phyloP scores from a whole-genome alignment of 1,140 invertebrate genomes.

The Drosophila kurseongensis region DNA sequence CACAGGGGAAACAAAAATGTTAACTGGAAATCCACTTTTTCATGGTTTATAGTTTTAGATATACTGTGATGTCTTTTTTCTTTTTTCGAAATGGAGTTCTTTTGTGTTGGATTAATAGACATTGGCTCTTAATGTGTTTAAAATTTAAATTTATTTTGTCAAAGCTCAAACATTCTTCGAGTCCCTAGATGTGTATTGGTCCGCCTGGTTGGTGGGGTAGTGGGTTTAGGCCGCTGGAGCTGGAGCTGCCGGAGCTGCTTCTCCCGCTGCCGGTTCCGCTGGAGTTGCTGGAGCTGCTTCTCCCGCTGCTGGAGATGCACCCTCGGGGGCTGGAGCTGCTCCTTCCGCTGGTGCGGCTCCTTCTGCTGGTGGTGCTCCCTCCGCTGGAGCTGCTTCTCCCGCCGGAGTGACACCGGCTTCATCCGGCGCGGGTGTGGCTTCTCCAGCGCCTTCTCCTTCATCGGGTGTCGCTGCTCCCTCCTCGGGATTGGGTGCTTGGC shows the following conservation, averaged over 20 bases:
- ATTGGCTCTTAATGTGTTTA: constrained; percentile 1
- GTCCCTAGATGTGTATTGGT: constrained; percentile 11
- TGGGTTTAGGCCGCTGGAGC: neutral
- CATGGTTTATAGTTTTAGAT: neutral
- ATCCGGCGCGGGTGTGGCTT: neutral
- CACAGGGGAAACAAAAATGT: neutral
- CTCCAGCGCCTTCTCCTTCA: neutral
- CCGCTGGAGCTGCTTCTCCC: neutral
- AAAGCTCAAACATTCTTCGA: constrained; percentile 13
- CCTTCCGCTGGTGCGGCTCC: neutral
- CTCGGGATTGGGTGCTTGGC: neutral
- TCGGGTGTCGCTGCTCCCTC: neutral
- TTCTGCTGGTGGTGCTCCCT: neutral
- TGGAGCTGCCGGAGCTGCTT: too few relatives aligned
- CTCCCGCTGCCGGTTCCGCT: too few relatives aligned
- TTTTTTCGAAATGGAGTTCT: neutral
- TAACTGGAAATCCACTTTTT: neutral
- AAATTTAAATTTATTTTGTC: constrained; percentile 12
- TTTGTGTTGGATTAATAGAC: neutral
- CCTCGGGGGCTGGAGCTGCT: neutral
- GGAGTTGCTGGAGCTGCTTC: too few relatives aligned
- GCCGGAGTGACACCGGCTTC: neutral
- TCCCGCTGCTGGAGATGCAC: neutral
- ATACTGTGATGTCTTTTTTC: neutral
- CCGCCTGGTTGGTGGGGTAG: neutral